These are phyloP conservation scores for Mechanitis mazaeus DNA, from an alignment of 2,888 invertebrate genomes.

Conservation along the genomic window DNA sequence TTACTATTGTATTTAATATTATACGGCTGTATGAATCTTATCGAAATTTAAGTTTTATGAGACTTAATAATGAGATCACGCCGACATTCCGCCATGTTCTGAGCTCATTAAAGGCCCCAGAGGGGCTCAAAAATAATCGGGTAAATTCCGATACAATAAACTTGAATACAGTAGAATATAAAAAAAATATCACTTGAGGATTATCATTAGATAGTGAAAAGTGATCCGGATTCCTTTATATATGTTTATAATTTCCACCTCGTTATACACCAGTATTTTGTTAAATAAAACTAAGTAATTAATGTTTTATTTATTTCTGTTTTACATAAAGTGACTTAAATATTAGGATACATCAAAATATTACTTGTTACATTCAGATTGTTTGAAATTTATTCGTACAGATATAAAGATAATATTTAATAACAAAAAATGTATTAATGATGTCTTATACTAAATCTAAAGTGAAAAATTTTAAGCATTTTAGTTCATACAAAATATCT, in stretches of 20 bases:
- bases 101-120: too few relatives aligned
- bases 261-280: constrained; percentile 24
- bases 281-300: constrained; percentile 24
- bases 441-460: neutral
- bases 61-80: too few relatives aligned
- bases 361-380: neutral
- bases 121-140: too few relatives aligned
- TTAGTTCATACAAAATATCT: neutral
- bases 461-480: neutral
- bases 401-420: neutral
- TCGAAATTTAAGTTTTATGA: too few relatives aligned
- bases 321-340: constrained; percentile 1
- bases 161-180: too few relatives aligned
- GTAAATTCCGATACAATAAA: too few relatives aligned
- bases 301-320: constrained; percentile 18
- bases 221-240: too few relatives aligned
- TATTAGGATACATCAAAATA: constrained; percentile 1
- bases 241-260: constrained; percentile 11
- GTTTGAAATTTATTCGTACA: neutral
- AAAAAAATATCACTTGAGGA: too few relatives aligned
- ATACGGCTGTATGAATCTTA: too few relatives aligned
- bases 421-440: neutral
- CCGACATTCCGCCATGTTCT: too few relatives aligned
- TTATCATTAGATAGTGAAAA: too few relatives aligned
- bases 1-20: too few relatives aligned